Percentiles rank a stretch among this genome's conserved stretches.
phyloP scores from a whole-genome alignment of 2,888 invertebrate species.

The Papilio elwesi region DNA sequence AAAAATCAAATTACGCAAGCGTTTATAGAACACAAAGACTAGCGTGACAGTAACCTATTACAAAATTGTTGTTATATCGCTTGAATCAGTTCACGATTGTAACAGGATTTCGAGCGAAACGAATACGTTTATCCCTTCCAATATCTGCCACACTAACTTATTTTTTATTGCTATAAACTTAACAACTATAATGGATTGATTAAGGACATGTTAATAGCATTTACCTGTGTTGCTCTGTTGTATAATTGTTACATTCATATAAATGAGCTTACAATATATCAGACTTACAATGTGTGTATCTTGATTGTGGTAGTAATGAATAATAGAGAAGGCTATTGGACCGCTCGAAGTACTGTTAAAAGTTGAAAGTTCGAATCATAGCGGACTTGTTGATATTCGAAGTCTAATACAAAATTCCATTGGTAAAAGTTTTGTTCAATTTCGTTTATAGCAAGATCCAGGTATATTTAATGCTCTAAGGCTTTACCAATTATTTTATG shows the following conservation, averaged over 20 bases:
- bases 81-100: slow-evolving; percentile 54
- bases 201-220: neutral
- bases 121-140: slow-evolving; percentile 3
- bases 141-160: neutral
- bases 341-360: no score
- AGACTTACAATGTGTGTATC: slow-evolving; percentile 39
- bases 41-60: slow-evolving; percentile 34
- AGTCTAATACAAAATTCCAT: no score
- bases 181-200: slow-evolving; percentile 4
- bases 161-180: neutral
- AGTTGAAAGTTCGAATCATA: no score
- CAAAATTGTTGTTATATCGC: slow-evolving; percentile 47
- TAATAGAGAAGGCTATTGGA: no score
- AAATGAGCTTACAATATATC: slow-evolving; percentile 45
- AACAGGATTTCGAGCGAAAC: slow-evolving; percentile 43
- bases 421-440: no score
- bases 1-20: neutral
- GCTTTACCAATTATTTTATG: no score
- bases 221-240: slow-evolving; percentile 28
- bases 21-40: neutral
- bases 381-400: no score
- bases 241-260: slow-evolving; percentile 46
- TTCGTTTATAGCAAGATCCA: no score
- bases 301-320: neutral
- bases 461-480: no score